These are phyloP conservation scores for Stegodyphus mimosarum DNA, from an alignment of 1,140 invertebrate species.

Conservation along the genomic window DNA sequence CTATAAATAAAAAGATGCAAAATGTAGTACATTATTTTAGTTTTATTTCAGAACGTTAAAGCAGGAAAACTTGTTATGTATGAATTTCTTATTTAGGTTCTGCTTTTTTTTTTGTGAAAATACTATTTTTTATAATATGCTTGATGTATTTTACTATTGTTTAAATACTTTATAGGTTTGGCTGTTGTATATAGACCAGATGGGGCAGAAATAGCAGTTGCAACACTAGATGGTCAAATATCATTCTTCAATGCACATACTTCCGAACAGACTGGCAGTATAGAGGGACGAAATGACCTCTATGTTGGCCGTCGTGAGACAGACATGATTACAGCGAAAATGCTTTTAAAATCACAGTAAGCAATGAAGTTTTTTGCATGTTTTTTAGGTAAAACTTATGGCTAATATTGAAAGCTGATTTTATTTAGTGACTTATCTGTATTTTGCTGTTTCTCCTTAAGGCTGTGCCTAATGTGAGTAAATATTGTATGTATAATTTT, in stretches of 20 bases:
- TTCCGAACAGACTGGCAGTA: conserved; percentile 78
- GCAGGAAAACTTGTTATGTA: too few relatives aligned
- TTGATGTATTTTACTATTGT: neutral
- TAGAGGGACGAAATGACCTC: conserved; percentile 90
- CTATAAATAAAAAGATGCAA: too few relatives aligned
- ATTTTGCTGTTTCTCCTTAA: too few relatives aligned
- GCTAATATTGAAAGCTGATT: too few relatives aligned
- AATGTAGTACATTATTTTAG: too few relatives aligned
- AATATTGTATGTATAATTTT: too few relatives aligned
- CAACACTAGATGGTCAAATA: conserved; percentile 90
- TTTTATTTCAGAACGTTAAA: too few relatives aligned
- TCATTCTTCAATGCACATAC: conserved; percentile 83
- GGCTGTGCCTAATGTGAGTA: too few relatives aligned
- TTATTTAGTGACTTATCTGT: too few relatives aligned
- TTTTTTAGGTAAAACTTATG: neutral
- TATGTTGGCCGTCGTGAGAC: conserved; percentile 83
- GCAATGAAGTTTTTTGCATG: conserved; percentile 5
- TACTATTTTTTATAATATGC: neutral
- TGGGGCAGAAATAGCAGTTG: conserved; percentile 90
- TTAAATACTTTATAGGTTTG: conserved; percentile 70
- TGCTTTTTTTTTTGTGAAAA: too few relatives aligned
- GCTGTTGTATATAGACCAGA: conserved; percentile 87
- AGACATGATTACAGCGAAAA: conserved; percentile 89
- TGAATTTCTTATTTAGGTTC: too few relatives aligned
- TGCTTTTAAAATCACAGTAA: conserved; percentile 74